Conservation (phyloP, 1,140 invertebrate genomes). For the Polypedilum vanderplanki region DNA sequence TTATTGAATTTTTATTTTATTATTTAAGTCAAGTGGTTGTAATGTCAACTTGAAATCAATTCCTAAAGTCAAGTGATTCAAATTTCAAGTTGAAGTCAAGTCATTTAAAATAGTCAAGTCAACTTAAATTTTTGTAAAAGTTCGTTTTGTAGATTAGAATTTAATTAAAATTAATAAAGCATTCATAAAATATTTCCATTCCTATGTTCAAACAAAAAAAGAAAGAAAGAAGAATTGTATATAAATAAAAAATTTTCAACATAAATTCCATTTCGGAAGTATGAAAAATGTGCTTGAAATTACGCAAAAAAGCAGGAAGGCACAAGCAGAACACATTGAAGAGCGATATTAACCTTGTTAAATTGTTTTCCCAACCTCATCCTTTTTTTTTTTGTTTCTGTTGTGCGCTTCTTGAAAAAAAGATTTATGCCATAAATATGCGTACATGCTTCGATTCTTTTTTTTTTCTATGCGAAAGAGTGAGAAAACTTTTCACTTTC, state of each 20-base stretch:
- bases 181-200: too few species aligned
- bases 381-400: background rate
- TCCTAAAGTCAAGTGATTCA: too few species aligned
- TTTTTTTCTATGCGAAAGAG: background rate
- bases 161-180: too few species aligned
- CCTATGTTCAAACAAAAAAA: too few species aligned
- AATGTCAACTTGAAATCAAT: too few species aligned
- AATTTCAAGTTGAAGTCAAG: too few species aligned
- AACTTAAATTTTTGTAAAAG: too few species aligned
- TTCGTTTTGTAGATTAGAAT: too few species aligned
- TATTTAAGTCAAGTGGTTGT: too few species aligned
- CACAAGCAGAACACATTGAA: background rate
- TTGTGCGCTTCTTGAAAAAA: background rate
- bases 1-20: too few species aligned
- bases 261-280: conserved; percentile 3
- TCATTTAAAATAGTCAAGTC: too few species aligned
- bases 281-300: conserved; percentile 19
- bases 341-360: conserved; percentile 5
- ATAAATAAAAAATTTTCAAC: background rate
- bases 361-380: background rate
- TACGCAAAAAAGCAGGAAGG: background rate
- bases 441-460: background rate
- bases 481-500: background rate
- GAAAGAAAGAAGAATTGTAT: too few species aligned
- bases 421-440: conserved; percentile 13